phyloP scores from a whole-genome alignment of 2,113 vertebrate genomes.

The Microcebus griseorufus region DNA sequence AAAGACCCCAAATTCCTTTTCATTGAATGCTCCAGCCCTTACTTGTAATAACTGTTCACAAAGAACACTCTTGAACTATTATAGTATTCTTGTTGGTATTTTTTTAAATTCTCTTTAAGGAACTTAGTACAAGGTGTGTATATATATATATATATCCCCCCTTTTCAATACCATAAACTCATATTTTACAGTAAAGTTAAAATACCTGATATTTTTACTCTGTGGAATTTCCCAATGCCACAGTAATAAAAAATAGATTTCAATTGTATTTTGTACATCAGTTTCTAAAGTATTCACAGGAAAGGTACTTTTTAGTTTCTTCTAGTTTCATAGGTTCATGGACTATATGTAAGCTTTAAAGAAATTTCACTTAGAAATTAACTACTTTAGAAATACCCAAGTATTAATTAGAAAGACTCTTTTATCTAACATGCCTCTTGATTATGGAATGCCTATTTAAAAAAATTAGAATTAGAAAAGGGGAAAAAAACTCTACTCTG shows the following conservation, averaged over 20 bases:
- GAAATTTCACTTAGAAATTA: conserved; percentile 60
- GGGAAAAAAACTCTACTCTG: neutral
- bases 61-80: neutral
- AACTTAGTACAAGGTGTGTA: neutral
- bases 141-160: neutral
- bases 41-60: neutral
- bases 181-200: conserved; percentile 31
- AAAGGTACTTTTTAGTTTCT: conserved; percentile 61
- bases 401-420: neutral
- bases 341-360: conserved; percentile 15
- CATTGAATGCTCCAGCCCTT: neutral
- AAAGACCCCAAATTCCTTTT: neutral
- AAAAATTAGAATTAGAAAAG: neutral
- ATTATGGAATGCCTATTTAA: conserved; percentile 22
- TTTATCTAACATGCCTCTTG: neutral
- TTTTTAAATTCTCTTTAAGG: neutral
- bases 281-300: conserved; percentile 36
- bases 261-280: conserved; percentile 24
- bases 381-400: neutral
- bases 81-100: neutral
- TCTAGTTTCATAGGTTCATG: conserved; percentile 28
- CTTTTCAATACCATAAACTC: neutral
- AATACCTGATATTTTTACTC: conserved; percentile 19
- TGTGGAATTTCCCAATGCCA: conserved; percentile 62
- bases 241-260: conserved; percentile 55